phyloP scores from a whole-genome alignment of 2,888 invertebrate species.

The Dicyrtomina minuta region DNA sequence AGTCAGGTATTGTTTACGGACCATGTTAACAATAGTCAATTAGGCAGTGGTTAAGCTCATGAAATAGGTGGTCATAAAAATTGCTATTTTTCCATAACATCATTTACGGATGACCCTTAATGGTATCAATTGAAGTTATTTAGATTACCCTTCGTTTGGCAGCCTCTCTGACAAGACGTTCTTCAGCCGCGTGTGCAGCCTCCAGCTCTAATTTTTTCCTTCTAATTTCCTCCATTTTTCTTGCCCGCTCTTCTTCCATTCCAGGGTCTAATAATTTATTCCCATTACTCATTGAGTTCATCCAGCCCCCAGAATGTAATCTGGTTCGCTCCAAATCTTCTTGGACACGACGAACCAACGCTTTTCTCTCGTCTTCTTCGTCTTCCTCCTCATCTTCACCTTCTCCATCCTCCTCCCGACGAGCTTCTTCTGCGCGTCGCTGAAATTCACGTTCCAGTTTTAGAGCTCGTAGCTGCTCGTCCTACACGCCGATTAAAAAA shows the following conservation, averaged over 20 bases:
- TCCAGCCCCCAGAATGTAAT: conserved; percentile 41
- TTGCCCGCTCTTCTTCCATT: conserved; percentile 57
- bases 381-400: conserved; percentile 63
- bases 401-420: conserved; percentile 69
- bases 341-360: conserved; percentile 57
- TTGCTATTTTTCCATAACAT: too few species aligned
- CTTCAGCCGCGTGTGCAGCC: conserved; percentile 61
- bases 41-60: too few species aligned
- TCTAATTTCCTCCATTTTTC: conserved; percentile 63
- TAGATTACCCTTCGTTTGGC: conserved; percentile 57
- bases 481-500: conserved; percentile 57
- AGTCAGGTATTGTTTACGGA: too few species aligned
- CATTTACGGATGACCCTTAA: too few species aligned
- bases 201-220: conserved; percentile 62
- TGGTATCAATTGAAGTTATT: too few species aligned
- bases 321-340: conserved; percentile 58
- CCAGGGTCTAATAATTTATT: conserved; percentile 39
- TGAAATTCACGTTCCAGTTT: conserved; percentile 91
- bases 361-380: conserved; percentile 56
- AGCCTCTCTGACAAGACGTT: conserved; percentile 57
- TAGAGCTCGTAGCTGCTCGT: conserved; percentile 83
- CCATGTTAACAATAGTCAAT: too few species aligned
- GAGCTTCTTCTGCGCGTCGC: conserved; percentile 78
- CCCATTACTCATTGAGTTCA: conserved; percentile 32
- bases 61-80: too few species aligned